Conservation (phyloP, 1,140 invertebrate species). For the Argopecten irradians region DNA sequence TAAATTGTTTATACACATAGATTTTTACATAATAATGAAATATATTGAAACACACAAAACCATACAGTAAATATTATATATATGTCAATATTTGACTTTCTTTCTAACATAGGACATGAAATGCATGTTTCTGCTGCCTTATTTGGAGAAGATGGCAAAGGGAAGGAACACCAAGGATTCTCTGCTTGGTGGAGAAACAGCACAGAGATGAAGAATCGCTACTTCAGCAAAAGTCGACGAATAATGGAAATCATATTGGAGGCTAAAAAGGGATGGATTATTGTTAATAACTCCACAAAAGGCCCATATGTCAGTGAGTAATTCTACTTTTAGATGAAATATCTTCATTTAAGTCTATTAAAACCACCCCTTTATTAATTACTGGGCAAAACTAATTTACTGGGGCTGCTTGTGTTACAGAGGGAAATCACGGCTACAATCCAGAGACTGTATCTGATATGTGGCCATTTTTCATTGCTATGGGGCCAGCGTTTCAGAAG, state of each 20-base stretch:
- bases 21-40: too few relatives aligned
- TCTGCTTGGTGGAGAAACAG: not conserved
- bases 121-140: slow-evolving; percentile 10
- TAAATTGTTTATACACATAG: too few relatives aligned
- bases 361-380: too few relatives aligned
- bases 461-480: slow-evolving; percentile 84
- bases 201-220: not conserved
- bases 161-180: not conserved
- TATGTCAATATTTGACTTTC: too few relatives aligned
- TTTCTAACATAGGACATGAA: not conserved
- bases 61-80: too few relatives aligned
- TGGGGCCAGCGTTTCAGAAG: slow-evolving; percentile 81
- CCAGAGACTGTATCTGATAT: slow-evolving; percentile 75
- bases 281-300: not conserved
- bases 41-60: too few relatives aligned
- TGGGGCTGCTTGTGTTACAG: slow-evolving; percentile 45
- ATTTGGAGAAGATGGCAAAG: not conserved
- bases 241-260: not conserved
- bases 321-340: not conserved
- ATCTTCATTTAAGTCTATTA: too few relatives aligned
- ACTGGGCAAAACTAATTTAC: too few relatives aligned
- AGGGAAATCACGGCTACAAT: slow-evolving; percentile 63
- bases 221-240: not conserved
- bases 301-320: not conserved
- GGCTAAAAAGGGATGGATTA: not conserved